Percentiles rank a stretch among this genome's conserved stretches.
phyloP scores from a whole-genome alignment of 2,888 invertebrate species.

The Abrostola triplasia region DNA sequence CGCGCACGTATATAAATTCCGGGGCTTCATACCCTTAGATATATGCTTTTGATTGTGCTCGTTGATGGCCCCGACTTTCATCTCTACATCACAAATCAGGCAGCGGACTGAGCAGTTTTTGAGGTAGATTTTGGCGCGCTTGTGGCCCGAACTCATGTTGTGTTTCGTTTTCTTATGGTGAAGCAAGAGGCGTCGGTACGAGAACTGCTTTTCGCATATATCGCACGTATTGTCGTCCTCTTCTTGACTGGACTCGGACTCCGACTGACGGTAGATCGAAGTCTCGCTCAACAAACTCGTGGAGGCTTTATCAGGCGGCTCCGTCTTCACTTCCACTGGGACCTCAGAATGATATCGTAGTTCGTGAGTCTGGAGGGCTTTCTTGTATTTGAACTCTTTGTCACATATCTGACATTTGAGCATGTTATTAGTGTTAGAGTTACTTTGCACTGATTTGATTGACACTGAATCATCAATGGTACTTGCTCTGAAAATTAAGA shows the following conservation, averaged over 20 bases:
- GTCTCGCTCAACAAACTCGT: slow-evolving; percentile 64
- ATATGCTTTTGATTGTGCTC: slow-evolving; percentile 83
- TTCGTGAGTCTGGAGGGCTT: slow-evolving; percentile 67
- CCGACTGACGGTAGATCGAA: slow-evolving; percentile 58
- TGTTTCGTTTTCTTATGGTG: slow-evolving; percentile 84
- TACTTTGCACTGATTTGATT: slow-evolving; percentile 66
- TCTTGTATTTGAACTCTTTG: slow-evolving; percentile 80
- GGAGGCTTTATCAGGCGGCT: slow-evolving; percentile 69
- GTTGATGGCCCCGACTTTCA: slow-evolving; percentile 81
- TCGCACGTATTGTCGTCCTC: slow-evolving; percentile 84
- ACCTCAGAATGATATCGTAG: slow-evolving; percentile 61
- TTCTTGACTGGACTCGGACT: slow-evolving; percentile 80
- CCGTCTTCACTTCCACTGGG: slow-evolving; percentile 67
- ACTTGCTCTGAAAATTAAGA: slow-evolving; percentile 65
- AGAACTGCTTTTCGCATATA: slow-evolving; percentile 84
- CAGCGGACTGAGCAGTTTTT: slow-evolving; percentile 83
- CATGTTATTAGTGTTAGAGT: slow-evolving; percentile 48
- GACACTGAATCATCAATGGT: slow-evolving; percentile 71
- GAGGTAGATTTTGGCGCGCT: slow-evolving; percentile 78
- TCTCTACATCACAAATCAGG: slow-evolving; percentile 81
- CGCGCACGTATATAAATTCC: slow-evolving; percentile 82
- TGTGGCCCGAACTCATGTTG: slow-evolving; percentile 79
- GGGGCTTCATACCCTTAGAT: slow-evolving; percentile 76
- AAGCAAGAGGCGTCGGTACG: slow-evolving; percentile 77
- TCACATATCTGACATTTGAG: slow-evolving; percentile 75